Base-by-base conservation (phyloP, 2,888 invertebrate genomes). In the Amphipyra berbera region DNA sequence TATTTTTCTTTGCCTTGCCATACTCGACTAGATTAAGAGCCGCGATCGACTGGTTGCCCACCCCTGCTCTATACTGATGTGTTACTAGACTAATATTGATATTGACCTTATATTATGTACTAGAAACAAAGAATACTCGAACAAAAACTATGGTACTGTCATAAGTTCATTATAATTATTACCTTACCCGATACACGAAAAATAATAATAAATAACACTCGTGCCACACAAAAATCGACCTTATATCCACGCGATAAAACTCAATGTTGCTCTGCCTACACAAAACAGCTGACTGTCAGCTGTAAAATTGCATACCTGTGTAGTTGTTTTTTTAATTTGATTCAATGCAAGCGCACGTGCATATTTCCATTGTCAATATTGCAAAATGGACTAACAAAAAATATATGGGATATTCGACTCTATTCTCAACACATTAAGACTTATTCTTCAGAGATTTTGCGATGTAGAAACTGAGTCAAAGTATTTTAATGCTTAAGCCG, bases 261-360 rank as follows among this genome's bases (percentile, higher is more conserved):
- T 9, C 6, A 68, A 48, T 63, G 37, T 58, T 9, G n/a, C 6
- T 38, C 30, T 7, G 21, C 0, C 0, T 0, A 14, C 0, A 0
- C 1, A 9, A 15, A 86, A 88, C 90, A 90, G 90, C 90, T 90
- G 90, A 88, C 75, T 62, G 78, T 87, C 88, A 87, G 88, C 87
- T 89, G 88, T 82, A 67, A 68, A 69, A 82, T 68, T 78, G 60
- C 62, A 64, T 85, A 82, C 82, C 83, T 86, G 84, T 81, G 44
- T 49, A 13, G 75, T 78, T 75, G 78, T 82, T 64, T 81, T 78
- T 58, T 30, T 61, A 21, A 21, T 21, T 67, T 56, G 66, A 48
- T 55, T 33, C 35, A 50, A 8, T 64, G 61, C 35, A 64, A 66
- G 54, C 61, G 68, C 79, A 79, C 84, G 83, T 84, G 84, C 79